These are phyloP conservation scores for Drosophila nr. medialis DNA, from an alignment of 2,888 invertebrate species.

Conservation along the genomic window DNA sequence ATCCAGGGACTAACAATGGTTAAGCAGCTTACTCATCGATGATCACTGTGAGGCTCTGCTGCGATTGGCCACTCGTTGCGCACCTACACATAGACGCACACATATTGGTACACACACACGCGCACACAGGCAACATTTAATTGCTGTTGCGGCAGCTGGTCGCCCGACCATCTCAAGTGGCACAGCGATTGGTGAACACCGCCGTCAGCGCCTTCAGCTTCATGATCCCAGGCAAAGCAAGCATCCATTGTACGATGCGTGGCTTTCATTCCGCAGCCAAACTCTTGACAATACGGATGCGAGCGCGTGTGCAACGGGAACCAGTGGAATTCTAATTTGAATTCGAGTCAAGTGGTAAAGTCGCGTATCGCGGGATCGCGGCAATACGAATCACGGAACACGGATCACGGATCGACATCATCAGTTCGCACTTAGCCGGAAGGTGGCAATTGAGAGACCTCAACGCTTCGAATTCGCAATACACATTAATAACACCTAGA, in stretches of 20 bases:
- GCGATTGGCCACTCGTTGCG: constrained; percentile 37
- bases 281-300: constrained; percentile 72
- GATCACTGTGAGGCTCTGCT: constrained; percentile 14
- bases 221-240: constrained; percentile 15
- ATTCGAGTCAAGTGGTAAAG: constrained; percentile 32
- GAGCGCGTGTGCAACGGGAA: constrained; percentile 44
- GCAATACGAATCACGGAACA: constrained; percentile 16
- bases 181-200: constrained; percentile 51
- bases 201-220: constrained; percentile 18
- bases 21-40: neutral
- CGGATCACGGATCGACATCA: constrained; percentile 27
- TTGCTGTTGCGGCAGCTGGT: constrained; percentile 39
- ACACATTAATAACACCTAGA: constrained; percentile 28
- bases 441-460: constrained; percentile 81
- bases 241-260: constrained; percentile 52
- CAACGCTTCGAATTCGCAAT: constrained; percentile 68
- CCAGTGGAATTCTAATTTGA: constrained; percentile 21
- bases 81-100: constrained; percentile 5
- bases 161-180: constrained; percentile 47
- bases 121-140: constrained; percentile 32
- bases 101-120: neutral
- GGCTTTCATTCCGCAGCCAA: constrained; percentile 77
- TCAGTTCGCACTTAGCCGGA: constrained; percentile 71
- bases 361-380: constrained; percentile 21
- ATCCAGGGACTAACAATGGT: neutral